Conservation (phyloP, 2,888 invertebrate genomes). For the Alcis repandata region DNA sequence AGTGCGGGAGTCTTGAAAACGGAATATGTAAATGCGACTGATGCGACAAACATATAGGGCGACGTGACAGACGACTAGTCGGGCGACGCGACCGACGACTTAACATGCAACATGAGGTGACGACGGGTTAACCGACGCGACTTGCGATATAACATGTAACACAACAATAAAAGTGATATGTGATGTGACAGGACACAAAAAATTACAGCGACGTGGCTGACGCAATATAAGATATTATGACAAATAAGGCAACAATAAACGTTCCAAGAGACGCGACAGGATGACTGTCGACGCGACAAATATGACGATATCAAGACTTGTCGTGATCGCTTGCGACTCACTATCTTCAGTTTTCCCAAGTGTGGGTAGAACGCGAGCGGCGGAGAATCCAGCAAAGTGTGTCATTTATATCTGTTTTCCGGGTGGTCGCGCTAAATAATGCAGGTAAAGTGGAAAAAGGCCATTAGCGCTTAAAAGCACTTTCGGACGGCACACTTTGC, state of each 20-base stretch:
- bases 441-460: constrained; percentile 58
- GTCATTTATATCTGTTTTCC: constrained; percentile 68
- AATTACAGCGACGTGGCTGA: no score
- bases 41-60: background rate
- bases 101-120: background rate
- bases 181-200: no score
- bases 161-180: no score
- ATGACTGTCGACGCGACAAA: background rate
- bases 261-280: no score
- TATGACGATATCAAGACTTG: background rate
- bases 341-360: constrained; percentile 5
- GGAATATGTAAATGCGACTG: background rate
- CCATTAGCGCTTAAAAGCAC: constrained; percentile 68
- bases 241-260: no score
- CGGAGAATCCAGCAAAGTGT: constrained; percentile 51
- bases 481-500: constrained; percentile 46
- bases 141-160: background rate
- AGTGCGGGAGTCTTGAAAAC: background rate
- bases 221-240: no score
- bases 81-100: background rate
- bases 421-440: constrained; percentile 67
- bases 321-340: background rate
- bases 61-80: background rate
- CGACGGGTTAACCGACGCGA: no score
- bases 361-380: constrained; percentile 1